These are phyloP conservation scores for Heliconius nattereri DNA, from an alignment of 1,140 invertebrate species.

Conservation along the genomic window DNA sequence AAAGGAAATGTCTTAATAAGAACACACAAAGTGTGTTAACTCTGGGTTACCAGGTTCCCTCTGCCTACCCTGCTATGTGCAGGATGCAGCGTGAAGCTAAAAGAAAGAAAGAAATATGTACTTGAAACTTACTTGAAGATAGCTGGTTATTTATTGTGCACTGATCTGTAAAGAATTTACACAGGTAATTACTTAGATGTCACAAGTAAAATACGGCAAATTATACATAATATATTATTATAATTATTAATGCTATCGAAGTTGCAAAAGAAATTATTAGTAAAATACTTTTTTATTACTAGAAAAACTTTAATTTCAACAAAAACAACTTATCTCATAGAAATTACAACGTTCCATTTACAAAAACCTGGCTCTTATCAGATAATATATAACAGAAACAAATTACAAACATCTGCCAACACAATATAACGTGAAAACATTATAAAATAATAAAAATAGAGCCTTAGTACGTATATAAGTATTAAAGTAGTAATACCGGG, in stretches of 20 bases:
- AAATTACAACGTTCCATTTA: not conserved
- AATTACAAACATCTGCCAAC: slow-evolving; percentile 26
- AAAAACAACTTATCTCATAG: slow-evolving; percentile 12
- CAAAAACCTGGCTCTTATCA: slow-evolving; percentile 9
- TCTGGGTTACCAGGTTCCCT: no score
- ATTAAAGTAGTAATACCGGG: not conserved
- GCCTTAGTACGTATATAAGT: slow-evolving; percentile 15
- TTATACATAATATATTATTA: no score
- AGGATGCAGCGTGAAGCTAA: no score
- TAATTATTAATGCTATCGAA: not conserved
- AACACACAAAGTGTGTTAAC: no score
- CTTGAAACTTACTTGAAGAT: no score
- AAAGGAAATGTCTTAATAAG: no score
- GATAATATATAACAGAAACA: slow-evolving; percentile 22
- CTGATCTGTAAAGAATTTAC: no score
- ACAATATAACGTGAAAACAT: slow-evolving; percentile 2
- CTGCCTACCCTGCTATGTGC: no score
- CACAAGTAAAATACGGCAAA: no score
- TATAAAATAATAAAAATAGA: slow-evolving; percentile 10
- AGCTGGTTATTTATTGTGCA: no score
- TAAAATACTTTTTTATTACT: not conserved
- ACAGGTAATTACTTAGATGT: no score
- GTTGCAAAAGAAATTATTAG: not conserved
- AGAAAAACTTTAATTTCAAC: not conserved
- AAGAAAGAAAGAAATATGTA: no score